Evolutionary conservation across 2,113 vertebrate species (phyloP).

Genomic region (Helogale parvula): DNA sequence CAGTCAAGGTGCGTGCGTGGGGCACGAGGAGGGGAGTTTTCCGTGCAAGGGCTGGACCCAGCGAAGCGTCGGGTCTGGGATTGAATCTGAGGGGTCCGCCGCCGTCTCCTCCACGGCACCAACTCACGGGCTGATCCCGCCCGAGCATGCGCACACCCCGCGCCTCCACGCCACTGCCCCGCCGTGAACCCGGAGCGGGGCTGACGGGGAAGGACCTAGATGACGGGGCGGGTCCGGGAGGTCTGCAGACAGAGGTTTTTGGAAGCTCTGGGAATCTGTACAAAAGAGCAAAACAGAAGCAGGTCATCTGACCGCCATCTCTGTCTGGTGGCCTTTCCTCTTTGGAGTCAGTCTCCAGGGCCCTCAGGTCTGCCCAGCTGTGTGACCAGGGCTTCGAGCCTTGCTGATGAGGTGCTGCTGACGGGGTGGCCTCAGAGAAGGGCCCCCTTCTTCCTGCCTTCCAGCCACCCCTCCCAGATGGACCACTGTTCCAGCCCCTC

Average conservation of each 20-base stretch:
- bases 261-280: not conserved
- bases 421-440: not conserved
- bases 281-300: too few species aligned
- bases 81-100: fast-evolving
- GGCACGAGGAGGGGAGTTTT: not conserved
- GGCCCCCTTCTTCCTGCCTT: not conserved
- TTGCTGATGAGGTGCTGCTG: not conserved
- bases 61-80: not conserved
- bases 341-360: fast-evolving
- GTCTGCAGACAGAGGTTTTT: fast-evolving
- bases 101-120: fast-evolving
- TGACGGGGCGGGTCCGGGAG: not conserved
- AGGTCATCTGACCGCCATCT: not conserved
- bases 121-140: not conserved
- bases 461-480: not conserved
- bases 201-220: not conserved
- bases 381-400: not conserved
- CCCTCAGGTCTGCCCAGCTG: not conserved
- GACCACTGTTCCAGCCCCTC: not conserved
- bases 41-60: not conserved
- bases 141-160: too few species aligned
- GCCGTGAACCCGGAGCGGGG: too few species aligned
- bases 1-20: constrained; percentile 95
- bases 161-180: not conserved
- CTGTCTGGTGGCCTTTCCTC: not conserved